A percentile compares a stretch with the other conserved stretches of the same genome.
phyloP scores from a whole-genome alignment of 2,888 invertebrate genomes.

The Tenthredo scrophulariae region DNA sequence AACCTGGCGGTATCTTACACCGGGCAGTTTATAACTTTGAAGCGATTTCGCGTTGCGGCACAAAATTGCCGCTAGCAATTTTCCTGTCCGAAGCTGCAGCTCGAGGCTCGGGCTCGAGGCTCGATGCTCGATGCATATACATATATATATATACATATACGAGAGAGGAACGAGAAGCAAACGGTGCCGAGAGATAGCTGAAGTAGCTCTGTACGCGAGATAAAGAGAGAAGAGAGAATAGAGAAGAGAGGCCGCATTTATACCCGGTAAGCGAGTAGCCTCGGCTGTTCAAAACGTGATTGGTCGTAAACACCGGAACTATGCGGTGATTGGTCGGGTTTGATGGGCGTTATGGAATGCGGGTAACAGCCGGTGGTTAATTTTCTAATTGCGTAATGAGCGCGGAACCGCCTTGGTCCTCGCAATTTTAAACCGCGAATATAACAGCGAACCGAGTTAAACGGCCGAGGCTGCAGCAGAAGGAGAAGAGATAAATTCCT shows the following conservation, averaged over 20 bases:
- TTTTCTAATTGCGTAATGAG: slow-evolving; percentile 48
- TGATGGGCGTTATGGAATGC: slow-evolving; percentile 42
- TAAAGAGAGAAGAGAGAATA: not conserved
- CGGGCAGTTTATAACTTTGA: slow-evolving; percentile 52
- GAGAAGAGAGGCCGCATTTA: slow-evolving; percentile 17
- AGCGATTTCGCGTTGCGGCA: slow-evolving; percentile 66
- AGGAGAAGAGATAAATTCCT: not conserved
- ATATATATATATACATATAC: not conserved
- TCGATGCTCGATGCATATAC: not conserved
- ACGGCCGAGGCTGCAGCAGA: not conserved
- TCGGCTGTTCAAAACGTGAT: slow-evolving; percentile 69
- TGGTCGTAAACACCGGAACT: slow-evolving; percentile 78
- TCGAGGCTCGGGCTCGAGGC: not conserved
- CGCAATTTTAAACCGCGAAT: not conserved
- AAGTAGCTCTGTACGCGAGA: not conserved
- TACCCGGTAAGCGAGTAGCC: slow-evolving; percentile 34
- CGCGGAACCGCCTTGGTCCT: not conserved
- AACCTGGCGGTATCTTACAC: slow-evolving; percentile 50
- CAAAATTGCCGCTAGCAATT: slow-evolving; percentile 73
- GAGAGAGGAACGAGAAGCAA: not conserved
- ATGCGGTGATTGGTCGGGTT: slow-evolving; percentile 72
- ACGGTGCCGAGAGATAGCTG: not conserved
- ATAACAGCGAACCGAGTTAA: not conserved
- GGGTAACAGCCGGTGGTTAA: slow-evolving; percentile 45
- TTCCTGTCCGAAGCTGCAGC: slow-evolving; percentile 64